Conservation (phyloP, 2,113 vertebrate genomes). For the Uria aalge region DNA sequence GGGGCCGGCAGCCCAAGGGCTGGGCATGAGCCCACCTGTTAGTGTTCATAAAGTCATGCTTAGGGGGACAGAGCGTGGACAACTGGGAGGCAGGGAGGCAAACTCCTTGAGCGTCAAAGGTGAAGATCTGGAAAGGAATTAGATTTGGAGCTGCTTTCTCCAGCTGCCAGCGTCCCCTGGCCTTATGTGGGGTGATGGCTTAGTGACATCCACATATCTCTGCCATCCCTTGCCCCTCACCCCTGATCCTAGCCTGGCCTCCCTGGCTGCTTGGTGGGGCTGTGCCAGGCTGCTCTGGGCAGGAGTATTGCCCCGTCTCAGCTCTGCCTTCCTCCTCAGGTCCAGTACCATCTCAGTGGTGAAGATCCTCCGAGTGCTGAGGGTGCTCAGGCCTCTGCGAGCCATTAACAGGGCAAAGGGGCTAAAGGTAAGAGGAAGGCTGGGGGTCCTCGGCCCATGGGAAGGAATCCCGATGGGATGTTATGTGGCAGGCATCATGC, state of each 20-base stretch:
- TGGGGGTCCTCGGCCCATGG: rapidly evolving
- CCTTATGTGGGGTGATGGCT: not conserved
- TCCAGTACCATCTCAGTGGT: slow-evolving; percentile 97
- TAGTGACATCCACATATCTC: rapidly evolving
- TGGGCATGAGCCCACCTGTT: not conserved
- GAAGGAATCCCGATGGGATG: not conserved
- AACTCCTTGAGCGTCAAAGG: not conserved
- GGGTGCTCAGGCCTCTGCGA: slow-evolving; percentile 93
- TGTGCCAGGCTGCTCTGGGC: not conserved
- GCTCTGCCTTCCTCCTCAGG: slow-evolving; percentile 63
- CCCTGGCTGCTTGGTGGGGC: not conserved
- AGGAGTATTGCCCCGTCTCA: not conserved
- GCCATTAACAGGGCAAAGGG: slow-evolving; percentile 97
- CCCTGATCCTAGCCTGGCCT: not conserved
- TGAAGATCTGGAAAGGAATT: not conserved
- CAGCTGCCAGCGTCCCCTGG: not conserved
- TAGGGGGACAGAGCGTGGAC: not conserved
- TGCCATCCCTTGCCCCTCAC: not conserved
- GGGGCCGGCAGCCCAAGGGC: not conserved
- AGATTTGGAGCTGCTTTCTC: not conserved
- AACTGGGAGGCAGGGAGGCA: not conserved
- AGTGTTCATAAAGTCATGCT: not conserved
- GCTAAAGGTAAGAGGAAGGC: slow-evolving; percentile 82
- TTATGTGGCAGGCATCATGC: rapidly evolving
- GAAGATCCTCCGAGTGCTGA: slow-evolving; percentile 95